phyloP scores from a whole-genome alignment of 2,888 invertebrate species.

The Xylota sylvarum region DNA sequence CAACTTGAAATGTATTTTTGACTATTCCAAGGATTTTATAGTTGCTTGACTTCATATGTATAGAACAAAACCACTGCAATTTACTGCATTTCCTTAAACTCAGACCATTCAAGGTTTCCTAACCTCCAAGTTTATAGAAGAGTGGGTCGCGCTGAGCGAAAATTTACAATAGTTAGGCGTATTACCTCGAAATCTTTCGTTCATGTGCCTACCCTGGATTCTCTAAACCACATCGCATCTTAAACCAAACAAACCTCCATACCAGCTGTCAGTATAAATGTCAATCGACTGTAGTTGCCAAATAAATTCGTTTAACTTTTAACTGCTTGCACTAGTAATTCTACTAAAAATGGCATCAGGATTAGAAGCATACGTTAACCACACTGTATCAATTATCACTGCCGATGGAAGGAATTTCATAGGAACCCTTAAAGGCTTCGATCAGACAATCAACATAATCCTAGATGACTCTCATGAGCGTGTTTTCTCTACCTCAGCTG shows the following conservation, averaged over 20 bases:
- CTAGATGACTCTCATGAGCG: constrained; percentile 99
- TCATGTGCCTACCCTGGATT: background rate
- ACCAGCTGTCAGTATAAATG: background rate
- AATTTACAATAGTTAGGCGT: too few species aligned
- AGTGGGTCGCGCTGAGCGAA: too few species aligned
- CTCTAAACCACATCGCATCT: too few species aligned
- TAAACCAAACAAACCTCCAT: constrained; percentile 16
- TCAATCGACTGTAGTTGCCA: constrained; percentile 12
- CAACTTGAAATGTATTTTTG: too few species aligned
- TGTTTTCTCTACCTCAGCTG: constrained; percentile 96
- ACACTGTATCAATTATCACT: constrained; percentile 97
- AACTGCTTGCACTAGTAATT: background rate
- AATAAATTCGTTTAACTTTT: constrained; percentile 2
- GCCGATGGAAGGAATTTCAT: constrained; percentile 98
- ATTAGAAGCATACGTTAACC: constrained; percentile 94
- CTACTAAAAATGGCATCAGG: constrained; percentile 90
- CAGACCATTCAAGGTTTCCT: too few species aligned
- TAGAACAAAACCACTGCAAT: too few species aligned
- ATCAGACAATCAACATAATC: constrained; percentile 99
- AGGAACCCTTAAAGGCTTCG: constrained; percentile 98
- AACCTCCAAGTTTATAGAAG: too few species aligned
- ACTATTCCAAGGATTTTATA: too few species aligned
- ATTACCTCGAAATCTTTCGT: too few species aligned
- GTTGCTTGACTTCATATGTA: too few species aligned
- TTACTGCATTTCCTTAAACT: too few species aligned